These are phyloP conservation scores for Sinopyrophorus schimmeli DNA, from an alignment of 2,888 invertebrate genomes.

Conservation along the genomic window DNA sequence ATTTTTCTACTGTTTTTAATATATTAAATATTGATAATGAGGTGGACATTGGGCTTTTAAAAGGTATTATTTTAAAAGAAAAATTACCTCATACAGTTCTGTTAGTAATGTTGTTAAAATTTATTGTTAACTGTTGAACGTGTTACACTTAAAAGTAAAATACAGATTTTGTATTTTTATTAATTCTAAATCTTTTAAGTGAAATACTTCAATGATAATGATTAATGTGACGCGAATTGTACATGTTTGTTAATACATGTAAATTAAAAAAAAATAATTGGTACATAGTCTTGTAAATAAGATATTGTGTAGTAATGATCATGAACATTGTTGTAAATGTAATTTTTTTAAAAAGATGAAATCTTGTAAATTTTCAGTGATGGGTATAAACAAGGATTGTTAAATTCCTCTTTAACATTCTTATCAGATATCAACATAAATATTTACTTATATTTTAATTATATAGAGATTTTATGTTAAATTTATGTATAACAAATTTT, in stretches of 20 bases:
- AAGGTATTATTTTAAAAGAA: constrained; percentile 12
- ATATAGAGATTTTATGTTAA: too few relatives aligned
- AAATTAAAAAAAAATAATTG: constrained; percentile 22
- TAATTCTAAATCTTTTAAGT: constrained; percentile 11
- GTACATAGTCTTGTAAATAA: constrained; percentile 20
- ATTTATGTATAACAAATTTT: too few relatives aligned
- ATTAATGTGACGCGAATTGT: constrained; percentile 22
- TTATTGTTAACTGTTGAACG: constrained; percentile 7
- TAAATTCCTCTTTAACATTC: too few relatives aligned
- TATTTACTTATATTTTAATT: too few relatives aligned
- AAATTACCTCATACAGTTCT: constrained; percentile 11
- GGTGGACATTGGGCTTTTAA: not conserved
- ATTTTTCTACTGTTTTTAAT: constrained; percentile 25
- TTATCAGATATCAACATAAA: too few relatives aligned
- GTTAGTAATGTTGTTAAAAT: constrained; percentile 16
- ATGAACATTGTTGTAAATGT: constrained; percentile 22
- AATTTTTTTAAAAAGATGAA: too few relatives aligned
- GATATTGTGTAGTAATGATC: constrained; percentile 24
- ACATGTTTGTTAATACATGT: constrained; percentile 23
- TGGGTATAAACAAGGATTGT: too few relatives aligned
- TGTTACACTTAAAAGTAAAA: constrained; percentile 19
- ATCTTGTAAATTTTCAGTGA: too few relatives aligned
- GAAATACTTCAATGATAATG: constrained; percentile 19
- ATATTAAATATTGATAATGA: not conserved
- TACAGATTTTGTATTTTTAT: not conserved